These are phyloP conservation scores for Physeter macrocephalus DNA, from an alignment of 2,113 vertebrate genomes.

Conservation along the genomic window DNA sequence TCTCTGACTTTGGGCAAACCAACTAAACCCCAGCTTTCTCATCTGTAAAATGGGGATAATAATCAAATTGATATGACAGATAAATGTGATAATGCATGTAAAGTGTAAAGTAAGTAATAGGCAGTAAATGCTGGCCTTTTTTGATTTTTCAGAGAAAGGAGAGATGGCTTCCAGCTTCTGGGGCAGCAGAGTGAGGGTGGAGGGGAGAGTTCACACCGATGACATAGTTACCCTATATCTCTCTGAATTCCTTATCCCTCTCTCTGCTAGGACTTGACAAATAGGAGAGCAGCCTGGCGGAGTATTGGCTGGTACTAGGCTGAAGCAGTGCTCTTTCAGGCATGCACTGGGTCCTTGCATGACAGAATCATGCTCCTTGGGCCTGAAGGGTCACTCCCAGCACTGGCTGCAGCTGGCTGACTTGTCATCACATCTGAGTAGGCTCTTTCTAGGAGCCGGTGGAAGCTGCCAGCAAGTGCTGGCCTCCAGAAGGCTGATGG, in stretches of 20 bases:
- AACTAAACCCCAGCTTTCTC: neutral
- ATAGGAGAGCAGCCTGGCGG: neutral
- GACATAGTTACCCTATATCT: neutral
- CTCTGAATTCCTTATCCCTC: slow-evolving; percentile 19
- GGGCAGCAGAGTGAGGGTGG: neutral
- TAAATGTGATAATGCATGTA: neutral
- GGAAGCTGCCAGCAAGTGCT: slow-evolving; percentile 20
- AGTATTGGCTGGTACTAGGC: neutral
- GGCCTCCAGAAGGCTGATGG: slow-evolving; percentile 59
- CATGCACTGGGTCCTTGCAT: neutral
- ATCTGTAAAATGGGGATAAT: neutral
- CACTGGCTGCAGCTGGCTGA: slow-evolving; percentile 42
- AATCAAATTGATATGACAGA: neutral
- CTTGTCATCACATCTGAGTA: slow-evolving; percentile 17
- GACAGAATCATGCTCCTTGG: neutral
- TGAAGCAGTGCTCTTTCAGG: slow-evolving; percentile 3
- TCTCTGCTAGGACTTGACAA: slow-evolving; percentile 34
- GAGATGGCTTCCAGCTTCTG: neutral
- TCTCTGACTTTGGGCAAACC: neutral
- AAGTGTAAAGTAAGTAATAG: neutral
- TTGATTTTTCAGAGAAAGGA: neutral
- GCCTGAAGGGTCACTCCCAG: neutral
- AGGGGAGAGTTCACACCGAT: neutral
- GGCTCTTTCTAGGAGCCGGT: neutral
- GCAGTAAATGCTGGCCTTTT: neutral